phyloP scores from a whole-genome alignment of 2,113 vertebrate genomes.

The Pogonocichla stellata region DNA sequence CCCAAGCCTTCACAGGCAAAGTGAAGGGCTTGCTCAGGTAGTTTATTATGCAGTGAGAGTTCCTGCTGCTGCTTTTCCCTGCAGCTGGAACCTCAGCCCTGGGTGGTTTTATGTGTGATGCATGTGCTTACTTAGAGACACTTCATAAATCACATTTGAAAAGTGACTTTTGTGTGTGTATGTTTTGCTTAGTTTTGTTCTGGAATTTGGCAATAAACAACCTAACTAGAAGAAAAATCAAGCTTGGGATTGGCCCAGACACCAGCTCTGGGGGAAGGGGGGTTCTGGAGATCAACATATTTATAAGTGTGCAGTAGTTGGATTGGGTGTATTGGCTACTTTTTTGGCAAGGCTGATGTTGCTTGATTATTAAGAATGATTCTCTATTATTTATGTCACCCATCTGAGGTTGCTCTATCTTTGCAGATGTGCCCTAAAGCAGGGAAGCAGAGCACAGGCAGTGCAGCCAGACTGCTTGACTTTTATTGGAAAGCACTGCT shows the following conservation, averaged over 20 bases:
- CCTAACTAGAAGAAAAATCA: background rate
- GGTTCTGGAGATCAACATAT: background rate
- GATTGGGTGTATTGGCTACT: background rate
- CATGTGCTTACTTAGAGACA: background rate
- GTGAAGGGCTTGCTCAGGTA: conserved; percentile 17
- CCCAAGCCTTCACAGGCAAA: background rate
- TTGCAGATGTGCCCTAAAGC: conserved; percentile 51
- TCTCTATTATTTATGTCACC: conserved; percentile 40
- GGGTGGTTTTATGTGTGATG: background rate
- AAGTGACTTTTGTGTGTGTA: background rate
- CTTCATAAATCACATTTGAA: conserved; percentile 46
- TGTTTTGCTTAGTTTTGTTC: background rate
- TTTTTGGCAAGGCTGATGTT: conserved; percentile 16
- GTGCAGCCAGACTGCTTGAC: background rate
- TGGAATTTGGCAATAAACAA: conserved; percentile 22
- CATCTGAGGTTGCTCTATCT: conserved; percentile 19
- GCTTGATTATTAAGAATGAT: background rate
- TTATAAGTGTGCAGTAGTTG: background rate
- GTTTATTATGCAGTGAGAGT: conserved; percentile 7
- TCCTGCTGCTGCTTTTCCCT: background rate
- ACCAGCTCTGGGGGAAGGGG: background rate
- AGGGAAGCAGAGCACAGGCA: background rate
- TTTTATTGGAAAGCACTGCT: conserved; percentile 27
- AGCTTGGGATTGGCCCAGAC: background rate
- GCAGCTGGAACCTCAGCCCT: background rate